Conservation (phyloP, 2,113 vertebrate genomes). For the Ageneiosus marmoratus region DNA sequence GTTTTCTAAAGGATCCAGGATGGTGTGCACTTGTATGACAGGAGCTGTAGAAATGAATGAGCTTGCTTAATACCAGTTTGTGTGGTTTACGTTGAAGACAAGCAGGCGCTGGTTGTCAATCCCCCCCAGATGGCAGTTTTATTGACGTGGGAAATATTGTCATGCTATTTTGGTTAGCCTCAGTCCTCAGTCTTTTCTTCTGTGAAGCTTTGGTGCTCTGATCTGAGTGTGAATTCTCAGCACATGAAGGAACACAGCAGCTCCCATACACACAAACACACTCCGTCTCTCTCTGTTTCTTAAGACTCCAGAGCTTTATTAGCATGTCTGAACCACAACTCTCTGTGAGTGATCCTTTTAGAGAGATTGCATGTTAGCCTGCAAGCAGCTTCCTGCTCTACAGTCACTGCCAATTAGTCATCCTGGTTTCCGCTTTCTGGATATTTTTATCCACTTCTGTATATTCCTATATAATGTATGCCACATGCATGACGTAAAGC, state of each 20-base stretch:
- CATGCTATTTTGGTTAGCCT: constrained; percentile 42
- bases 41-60: neutral
- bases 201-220: neutral
- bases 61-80: neutral
- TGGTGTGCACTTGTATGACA: neutral
- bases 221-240: constrained; percentile 18
- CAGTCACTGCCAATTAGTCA: constrained; percentile 54
- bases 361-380: constrained; percentile 39
- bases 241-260: constrained; percentile 3
- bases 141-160: constrained; percentile 39
- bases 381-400: constrained; percentile 42
- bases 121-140: constrained; percentile 14
- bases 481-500: neutral
- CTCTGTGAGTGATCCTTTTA: constrained; percentile 46
- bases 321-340: constrained; percentile 25
- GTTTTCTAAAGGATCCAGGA: neutral
- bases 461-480: constrained; percentile 45
- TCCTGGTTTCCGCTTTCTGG: constrained; percentile 50
- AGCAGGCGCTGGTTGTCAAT: constrained; percentile 1
- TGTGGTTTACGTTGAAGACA: constrained; percentile 26
- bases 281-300: neutral
- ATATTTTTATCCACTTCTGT: constrained; percentile 65
- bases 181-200: constrained; percentile 17
- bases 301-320: constrained; percentile 32
- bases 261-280: neutral